These are phyloP conservation scores for Noctua janthe DNA, from an alignment of 2,888 invertebrate species.

Conservation along the genomic window DNA sequence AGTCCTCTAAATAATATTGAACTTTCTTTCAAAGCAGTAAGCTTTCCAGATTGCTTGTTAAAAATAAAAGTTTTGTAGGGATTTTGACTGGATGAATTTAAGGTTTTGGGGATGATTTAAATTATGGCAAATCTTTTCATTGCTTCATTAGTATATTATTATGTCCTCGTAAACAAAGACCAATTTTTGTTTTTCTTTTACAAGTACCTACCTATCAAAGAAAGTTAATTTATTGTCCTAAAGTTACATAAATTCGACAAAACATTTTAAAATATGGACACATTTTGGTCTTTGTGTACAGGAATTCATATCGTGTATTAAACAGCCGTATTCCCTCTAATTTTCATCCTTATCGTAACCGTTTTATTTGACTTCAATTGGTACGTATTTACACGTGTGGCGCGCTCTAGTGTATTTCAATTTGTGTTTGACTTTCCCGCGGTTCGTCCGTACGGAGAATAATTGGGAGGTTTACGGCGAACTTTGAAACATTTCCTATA, in stretches of 20 bases:
- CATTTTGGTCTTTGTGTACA: conserved; percentile 20
- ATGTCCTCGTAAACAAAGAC: background rate
- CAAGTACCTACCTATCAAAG: background rate
- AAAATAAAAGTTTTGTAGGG: background rate
- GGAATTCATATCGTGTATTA: background rate
- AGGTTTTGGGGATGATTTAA: background rate
- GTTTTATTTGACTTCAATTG: conserved; percentile 18
- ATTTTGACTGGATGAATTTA: background rate
- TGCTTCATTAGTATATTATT: background rate
- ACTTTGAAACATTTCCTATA: background rate
- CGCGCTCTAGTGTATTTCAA: background rate
- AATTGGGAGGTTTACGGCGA: background rate
- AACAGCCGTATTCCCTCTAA: conserved; percentile 4
- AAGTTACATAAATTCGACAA: background rate
- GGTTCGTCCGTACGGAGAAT: background rate
- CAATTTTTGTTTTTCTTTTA: background rate
- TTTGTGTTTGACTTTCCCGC: conserved; percentile 10
- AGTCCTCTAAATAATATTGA: background rate
- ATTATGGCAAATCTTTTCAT: conserved; percentile 28
- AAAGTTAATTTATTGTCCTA: background rate
- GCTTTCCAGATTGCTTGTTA: background rate
- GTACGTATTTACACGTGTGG: conserved; percentile 4
- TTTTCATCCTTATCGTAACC: conserved; percentile 13
- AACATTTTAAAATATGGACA: background rate
- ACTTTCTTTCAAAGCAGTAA: background rate